Percentiles rank a stretch among this genome's conserved stretches.
phyloP scores from a whole-genome alignment of 2,888 invertebrate species.

The Syrista parreyssii region DNA sequence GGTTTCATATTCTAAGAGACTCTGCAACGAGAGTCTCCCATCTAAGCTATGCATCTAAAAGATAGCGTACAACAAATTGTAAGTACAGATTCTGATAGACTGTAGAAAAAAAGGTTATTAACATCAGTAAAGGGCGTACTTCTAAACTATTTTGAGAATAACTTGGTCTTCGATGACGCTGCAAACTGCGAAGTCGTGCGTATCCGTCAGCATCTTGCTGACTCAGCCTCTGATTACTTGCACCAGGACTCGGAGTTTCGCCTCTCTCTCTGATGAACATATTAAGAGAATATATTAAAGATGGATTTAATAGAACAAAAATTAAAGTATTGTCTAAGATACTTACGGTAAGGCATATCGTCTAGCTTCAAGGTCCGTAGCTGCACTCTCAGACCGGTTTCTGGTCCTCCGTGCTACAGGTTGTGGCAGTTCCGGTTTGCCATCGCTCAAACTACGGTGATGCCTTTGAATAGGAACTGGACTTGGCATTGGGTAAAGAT shows the following conservation, averaged over 20 bases:
- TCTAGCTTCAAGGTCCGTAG: slow-evolving; percentile 59
- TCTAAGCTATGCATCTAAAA: slow-evolving; percentile 61
- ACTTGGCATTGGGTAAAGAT: slow-evolving; percentile 46
- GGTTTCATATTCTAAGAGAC: slow-evolving; percentile 59
- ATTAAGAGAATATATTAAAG: background rate
- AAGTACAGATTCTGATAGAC: background rate
- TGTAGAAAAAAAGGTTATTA: background rate
- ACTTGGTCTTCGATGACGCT: slow-evolving; percentile 75
- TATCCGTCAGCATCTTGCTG: slow-evolving; percentile 83
- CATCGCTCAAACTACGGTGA: slow-evolving; percentile 62
- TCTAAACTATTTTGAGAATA: slow-evolving; percentile 71
- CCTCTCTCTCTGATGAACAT: slow-evolving; percentile 73
- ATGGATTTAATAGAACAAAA: background rate
- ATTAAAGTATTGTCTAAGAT: background rate
- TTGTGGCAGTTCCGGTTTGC: slow-evolving; percentile 59
- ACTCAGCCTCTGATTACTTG: slow-evolving; percentile 84
- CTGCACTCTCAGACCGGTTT: slow-evolving; percentile 63
- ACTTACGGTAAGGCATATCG: slow-evolving; percentile 55
- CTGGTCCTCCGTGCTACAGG: slow-evolving; percentile 53
- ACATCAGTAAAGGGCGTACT: slow-evolving; percentile 32
- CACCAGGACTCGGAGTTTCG: slow-evolving; percentile 87
- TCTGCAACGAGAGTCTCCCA: slow-evolving; percentile 58
- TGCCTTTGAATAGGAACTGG: slow-evolving; percentile 56
- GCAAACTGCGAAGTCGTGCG: slow-evolving; percentile 77
- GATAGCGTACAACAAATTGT: slow-evolving; percentile 4